Percentiles rank a stretch among this genome's conserved stretches.
phyloP scores from a whole-genome alignment of 2,888 invertebrate genomes.

The Ectropis crepuscularia region DNA sequence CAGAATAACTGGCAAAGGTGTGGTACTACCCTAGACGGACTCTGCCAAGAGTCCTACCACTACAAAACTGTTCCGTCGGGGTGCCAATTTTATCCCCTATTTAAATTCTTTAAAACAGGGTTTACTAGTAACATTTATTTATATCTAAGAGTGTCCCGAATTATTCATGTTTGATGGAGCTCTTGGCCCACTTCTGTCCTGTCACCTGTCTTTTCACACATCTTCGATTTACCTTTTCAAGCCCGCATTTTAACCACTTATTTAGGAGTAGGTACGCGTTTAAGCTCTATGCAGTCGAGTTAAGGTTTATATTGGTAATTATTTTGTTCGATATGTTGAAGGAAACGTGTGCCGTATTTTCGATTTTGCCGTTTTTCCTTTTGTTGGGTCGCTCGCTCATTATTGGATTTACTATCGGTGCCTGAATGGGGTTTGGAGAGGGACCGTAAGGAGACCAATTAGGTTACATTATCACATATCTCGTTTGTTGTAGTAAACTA shows the following conservation, averaged over 20 bases:
- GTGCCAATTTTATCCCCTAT: too few relatives aligned
- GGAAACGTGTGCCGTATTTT: slow-evolving; percentile 32
- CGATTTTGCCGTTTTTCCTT: slow-evolving; percentile 48
- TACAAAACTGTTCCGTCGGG: too few relatives aligned
- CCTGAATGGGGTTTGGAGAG: slow-evolving; percentile 43
- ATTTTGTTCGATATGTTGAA: slow-evolving; percentile 2
- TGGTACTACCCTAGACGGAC: too few relatives aligned
- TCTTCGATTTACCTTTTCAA: slow-evolving; percentile 20
- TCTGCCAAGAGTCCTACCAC: too few relatives aligned
- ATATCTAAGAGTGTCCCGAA: slow-evolving; percentile 6
- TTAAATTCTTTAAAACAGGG: too few relatives aligned
- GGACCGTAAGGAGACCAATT: slow-evolving; percentile 35
- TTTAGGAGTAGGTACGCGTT: slow-evolving; percentile 1
- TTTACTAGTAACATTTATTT: too few relatives aligned
- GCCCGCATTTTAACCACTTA: slow-evolving; percentile 7
- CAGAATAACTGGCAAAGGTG: too few relatives aligned
- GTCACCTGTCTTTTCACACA: slow-evolving; percentile 18
- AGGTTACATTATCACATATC: slow-evolving; percentile 42
- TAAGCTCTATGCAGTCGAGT: slow-evolving; percentile 1
- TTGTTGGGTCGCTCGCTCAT: slow-evolving; percentile 42
- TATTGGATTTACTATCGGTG: slow-evolving; percentile 49
- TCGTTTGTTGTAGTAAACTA: neutral
- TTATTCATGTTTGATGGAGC: slow-evolving; percentile 5
- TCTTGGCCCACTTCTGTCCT: slow-evolving; percentile 9
- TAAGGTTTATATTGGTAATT: slow-evolving; percentile 12